A percentile compares a stretch with the other conserved stretches of the same genome.
Conservation (phyloP, 2,113 vertebrate genomes). For the Oncorhynchus clarkii region DNA sequence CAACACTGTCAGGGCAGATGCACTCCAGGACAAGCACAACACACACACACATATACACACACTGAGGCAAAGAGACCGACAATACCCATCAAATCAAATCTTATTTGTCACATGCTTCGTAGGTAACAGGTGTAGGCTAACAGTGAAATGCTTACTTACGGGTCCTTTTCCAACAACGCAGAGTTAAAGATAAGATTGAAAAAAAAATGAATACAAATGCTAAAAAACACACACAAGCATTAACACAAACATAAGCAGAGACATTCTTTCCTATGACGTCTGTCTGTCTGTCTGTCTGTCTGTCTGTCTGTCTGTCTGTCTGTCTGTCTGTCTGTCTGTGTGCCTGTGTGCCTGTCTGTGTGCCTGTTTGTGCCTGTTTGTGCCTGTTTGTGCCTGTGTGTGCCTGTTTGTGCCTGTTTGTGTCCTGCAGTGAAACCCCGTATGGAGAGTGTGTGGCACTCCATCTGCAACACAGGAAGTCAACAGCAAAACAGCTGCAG, state of each 20-base stretch:
- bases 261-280: constrained; percentile 11
- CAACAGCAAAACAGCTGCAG: constrained; percentile 49
- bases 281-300: not conserved
- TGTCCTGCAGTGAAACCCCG: not conserved
- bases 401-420: not conserved
- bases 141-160: not conserved
- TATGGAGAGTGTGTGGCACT: not conserved
- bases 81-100: not conserved
- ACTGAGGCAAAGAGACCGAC: constrained; percentile 1
- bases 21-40: constrained; percentile 23
- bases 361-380: not conserved
- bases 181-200: no score
- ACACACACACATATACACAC: not conserved
- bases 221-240: not conserved
- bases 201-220: not conserved
- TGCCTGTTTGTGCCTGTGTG: not conserved
- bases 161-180: no score
- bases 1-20: not conserved
- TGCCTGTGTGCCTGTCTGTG: not conserved
- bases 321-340: not conserved
- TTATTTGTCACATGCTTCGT: no score
- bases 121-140: not conserved
- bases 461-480: constrained; percentile 54
- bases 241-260: not conserved
- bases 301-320: not conserved